Evolutionary conservation across 2,797 vertebrate species (phyloP).

Genomic region (Tangara arthus): DNA sequence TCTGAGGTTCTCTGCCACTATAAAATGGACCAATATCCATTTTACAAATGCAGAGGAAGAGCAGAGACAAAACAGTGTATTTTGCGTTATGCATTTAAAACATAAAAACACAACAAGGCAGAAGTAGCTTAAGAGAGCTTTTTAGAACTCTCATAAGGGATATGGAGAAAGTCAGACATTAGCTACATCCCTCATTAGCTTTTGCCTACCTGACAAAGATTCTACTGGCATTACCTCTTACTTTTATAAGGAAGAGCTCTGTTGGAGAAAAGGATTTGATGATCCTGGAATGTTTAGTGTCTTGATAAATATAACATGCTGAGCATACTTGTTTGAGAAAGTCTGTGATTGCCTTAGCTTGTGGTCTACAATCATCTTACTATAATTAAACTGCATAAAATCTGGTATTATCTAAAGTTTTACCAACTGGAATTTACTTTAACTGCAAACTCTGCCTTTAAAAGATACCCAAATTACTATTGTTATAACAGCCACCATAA

Average conservation of each 20-base stretch:
- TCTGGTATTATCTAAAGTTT: neutral
- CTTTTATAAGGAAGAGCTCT: neutral
- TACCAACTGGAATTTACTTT: neutral
- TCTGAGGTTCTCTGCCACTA: neutral
- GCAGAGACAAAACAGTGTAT: neutral
- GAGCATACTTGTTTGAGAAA: neutral
- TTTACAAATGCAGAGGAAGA: neutral
- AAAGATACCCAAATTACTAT: neutral
- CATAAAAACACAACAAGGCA: neutral
- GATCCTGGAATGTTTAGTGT: neutral
- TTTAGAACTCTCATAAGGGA: neutral
- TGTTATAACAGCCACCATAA: neutral
- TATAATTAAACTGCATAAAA: neutral
- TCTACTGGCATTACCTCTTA: neutral
- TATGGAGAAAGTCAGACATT: neutral
- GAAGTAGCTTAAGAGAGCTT: neutral
- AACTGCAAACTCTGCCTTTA: neutral
- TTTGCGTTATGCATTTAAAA: neutral
- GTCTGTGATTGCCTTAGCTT: neutral
- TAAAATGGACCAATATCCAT: neutral
- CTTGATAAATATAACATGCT: neutral
- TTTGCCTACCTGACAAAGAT: neutral
- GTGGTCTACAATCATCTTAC: neutral
- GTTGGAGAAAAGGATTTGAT: neutral
- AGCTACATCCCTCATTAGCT: neutral